Base-by-base conservation (phyloP, 2,888 invertebrate species). In the Polyploca ridens region DNA sequence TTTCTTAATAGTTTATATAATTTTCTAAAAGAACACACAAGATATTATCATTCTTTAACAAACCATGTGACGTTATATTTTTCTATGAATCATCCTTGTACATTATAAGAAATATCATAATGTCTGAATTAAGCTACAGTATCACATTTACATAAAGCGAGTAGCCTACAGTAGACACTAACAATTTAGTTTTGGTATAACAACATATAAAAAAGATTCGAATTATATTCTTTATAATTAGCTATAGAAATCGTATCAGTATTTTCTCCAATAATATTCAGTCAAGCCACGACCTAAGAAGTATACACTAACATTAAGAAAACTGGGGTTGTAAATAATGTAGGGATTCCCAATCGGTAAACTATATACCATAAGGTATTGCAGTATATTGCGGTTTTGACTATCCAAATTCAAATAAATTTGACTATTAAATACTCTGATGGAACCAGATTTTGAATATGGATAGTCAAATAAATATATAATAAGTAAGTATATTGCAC, bases 201-300 rank as follows among this genome's bases (percentile, higher is more conserved):
- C 85, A 88, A 83, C 84, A 87, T 85, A 83, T 84, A 86, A 88
- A 72, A 41, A 88, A 89, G 83, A 88, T 84, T 87, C 83, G 86
- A 89, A 90, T 88, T 72, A 87, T 82, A 89, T 86, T 89, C 87
- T 83, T 82, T 85, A 81, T 85, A 86, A 82, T 82, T 82, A 78
- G 66, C 77, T 82, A 81, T 75, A 78, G 74, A 80, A 79, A 79
- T 73, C 69, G 71, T 79, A 74, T 75, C 79, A 80, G 72, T 73
- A 78, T 81, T 73, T 77, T 73, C 76, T 78, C n/a, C 78, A 80
- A 76, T 81, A 79, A 38, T 64, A 64, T 68, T 85, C 85, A 83
- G 83, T 85, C 84, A 82, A 83, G 83, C 82, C 75, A 79, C 75
- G 73, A 78, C 75, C 75, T 84, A 78, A 71, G 74, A 81, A 80